Base-by-base conservation (phyloP, 2,113 vertebrate genomes). In the Seriola rivoliana region DNA sequence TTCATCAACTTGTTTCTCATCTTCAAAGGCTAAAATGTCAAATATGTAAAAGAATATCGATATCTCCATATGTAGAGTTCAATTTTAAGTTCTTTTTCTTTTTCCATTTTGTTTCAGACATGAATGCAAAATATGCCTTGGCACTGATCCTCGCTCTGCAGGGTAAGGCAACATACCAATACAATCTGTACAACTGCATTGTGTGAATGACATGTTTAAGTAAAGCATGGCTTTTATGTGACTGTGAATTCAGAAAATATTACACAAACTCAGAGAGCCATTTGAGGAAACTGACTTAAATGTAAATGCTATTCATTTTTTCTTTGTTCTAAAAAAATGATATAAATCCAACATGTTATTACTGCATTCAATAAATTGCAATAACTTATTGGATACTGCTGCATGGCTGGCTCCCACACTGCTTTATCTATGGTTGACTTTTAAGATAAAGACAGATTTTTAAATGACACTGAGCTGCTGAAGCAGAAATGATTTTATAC, bases 81-180 rank as follows among this genome's bases (percentile, higher is more conserved):
- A 32, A 4, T 36, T 71, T 60, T 38, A 13, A 42, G 19, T 50
- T 23, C 9, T 50, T 25, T 40, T 60, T 54, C 1, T 80, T 0
- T 40, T 62, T 46, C 59, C 74, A 21, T 87, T 69, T 85, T 83
- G 21, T 93, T 93, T 52, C 89, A 95, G 94, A 94, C 5, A 95
- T 95, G 94, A 90, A 93, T 60, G 72, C 91, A 82, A 96, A 94
- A 85, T 85, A 89, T 12, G 70, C 66, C 32, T 48, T 96, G 34
- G 94, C 90, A 46, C 88, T 95, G 75, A 75, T 96, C 82, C 90
- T 96, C 34, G 85, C 90, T 78, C 91, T 96, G 88, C 95, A 96
- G 94, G 95, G 95, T 96, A 94, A 95, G 94, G 94, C 55, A 76
- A 60, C 16, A 52, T 21, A 52, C 8, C 6, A 73, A 19, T 46